phyloP scores from a whole-genome alignment of 2,113 vertebrate species.

The Ciconia boyciana region DNA sequence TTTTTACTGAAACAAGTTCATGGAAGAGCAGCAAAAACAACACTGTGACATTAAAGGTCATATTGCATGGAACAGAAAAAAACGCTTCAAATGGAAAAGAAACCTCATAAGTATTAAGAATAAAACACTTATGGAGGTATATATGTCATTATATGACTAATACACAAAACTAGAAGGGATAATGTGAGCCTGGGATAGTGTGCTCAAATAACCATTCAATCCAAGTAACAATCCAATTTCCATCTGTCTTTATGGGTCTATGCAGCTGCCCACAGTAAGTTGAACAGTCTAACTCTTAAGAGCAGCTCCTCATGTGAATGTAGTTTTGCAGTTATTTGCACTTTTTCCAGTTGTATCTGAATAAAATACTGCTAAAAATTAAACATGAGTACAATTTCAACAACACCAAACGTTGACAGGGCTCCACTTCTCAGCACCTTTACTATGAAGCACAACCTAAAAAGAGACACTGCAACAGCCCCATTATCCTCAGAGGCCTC shows the following conservation, averaged over 20 bases:
- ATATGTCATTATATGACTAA: neutral
- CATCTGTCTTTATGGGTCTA: neutral
- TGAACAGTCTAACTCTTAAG: neutral
- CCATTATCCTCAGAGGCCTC: neutral
- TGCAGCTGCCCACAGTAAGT: neutral
- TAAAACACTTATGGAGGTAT: neutral
- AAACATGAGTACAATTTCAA: neutral
- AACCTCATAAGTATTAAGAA: neutral
- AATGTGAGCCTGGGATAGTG: neutral
- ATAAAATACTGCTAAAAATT: neutral
- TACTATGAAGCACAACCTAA: neutral
- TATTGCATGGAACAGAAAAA: neutral
- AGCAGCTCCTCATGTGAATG: neutral
- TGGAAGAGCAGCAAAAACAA: neutral
- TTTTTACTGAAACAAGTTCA: neutral
- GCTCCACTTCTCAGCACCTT: neutral
- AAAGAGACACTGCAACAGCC: neutral
- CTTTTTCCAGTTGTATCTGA: neutral
- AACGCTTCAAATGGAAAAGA: neutral
- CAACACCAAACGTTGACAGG: neutral
- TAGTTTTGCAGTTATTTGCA: neutral
- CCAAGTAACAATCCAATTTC: neutral
- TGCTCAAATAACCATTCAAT: neutral
- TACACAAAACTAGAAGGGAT: neutral
- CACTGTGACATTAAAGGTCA: neutral